These are phyloP conservation scores for Mythimna lalbum DNA, from an alignment of 2,888 invertebrate species.

Conservation along the genomic window DNA sequence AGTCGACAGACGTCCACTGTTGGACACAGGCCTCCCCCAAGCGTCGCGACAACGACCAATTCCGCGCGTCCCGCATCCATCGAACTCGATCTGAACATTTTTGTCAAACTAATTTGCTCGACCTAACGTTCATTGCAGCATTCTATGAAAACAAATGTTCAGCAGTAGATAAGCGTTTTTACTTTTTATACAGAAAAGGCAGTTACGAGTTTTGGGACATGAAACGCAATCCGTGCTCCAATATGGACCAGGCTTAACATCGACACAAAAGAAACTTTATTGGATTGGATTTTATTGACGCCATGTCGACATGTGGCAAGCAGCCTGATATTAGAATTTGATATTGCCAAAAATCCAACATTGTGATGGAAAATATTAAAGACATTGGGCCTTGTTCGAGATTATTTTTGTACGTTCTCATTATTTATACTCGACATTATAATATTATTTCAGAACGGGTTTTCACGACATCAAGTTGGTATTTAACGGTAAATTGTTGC, in stretches of 20 bases:
- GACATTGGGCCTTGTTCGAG: slow-evolving; percentile 32
- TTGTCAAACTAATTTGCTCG: background rate
- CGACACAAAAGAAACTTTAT: slow-evolving; percentile 60
- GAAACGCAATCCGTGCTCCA: slow-evolving; percentile 19
- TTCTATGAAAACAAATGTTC: background rate
- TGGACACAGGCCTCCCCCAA: too few species aligned
- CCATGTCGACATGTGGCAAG: slow-evolving; percentile 66
- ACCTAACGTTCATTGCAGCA: background rate
- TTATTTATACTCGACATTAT: slow-evolving; percentile 29
- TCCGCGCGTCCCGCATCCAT: too few species aligned
- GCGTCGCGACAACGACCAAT: too few species aligned
- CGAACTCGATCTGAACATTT: too few species aligned
- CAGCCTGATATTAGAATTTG: slow-evolving; percentile 59
- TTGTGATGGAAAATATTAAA: slow-evolving; percentile 62
- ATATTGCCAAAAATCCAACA: slow-evolving; percentile 62
- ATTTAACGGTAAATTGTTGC: background rate
- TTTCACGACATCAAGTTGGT: background rate
- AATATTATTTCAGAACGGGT: slow-evolving; percentile 4
- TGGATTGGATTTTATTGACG: slow-evolving; percentile 65
- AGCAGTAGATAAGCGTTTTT: background rate
- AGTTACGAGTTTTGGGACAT: slow-evolving; percentile 21
- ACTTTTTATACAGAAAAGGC: slow-evolving; percentile 10
- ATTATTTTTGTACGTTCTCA: slow-evolving; percentile 42
- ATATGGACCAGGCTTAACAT: slow-evolving; percentile 40
- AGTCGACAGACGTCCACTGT: too few species aligned